Conservation (phyloP, 2,888 invertebrate genomes). For the Chalcis sispes region DNA sequence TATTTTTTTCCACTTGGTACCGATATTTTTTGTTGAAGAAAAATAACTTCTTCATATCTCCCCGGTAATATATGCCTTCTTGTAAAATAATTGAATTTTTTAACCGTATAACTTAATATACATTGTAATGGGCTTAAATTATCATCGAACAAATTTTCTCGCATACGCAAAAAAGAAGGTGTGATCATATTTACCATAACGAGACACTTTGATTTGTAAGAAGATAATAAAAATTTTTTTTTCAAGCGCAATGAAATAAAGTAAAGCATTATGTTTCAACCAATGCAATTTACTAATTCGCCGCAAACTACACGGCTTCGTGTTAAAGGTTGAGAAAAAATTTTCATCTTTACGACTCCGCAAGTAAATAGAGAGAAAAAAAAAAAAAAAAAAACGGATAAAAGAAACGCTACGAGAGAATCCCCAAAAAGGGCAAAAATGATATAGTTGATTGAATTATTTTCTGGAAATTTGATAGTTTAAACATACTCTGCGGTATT, state of each 20-base stretch:
- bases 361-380: neutral
- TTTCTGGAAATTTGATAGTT: no score
- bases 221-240: constrained; percentile 21
- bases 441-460: no score
- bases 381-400: no score
- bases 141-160: constrained; percentile 12
- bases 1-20: constrained; percentile 3
- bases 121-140: constrained; percentile 10
- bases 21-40: constrained; percentile 29
- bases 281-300: neutral
- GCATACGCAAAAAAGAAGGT: neutral
- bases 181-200: constrained; percentile 15
- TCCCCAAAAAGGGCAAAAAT: no score
- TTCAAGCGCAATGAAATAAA: constrained; percentile 25
- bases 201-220: constrained; percentile 28
- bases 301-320: constrained; percentile 1
- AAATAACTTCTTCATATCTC: constrained; percentile 31
- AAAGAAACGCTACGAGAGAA: no score
- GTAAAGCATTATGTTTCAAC: no score
- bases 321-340: constrained; percentile 12
- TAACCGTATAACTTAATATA: constrained; percentile 6
- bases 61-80: constrained; percentile 3
- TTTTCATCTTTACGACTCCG: constrained; percentile 17
- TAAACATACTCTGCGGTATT: no score
- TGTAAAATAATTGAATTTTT: constrained; percentile 25